These are phyloP conservation scores for Sinocyclocheilus anshuiensis DNA, from an alignment of 2,113 vertebrate species.

Conservation along the genomic window DNA sequence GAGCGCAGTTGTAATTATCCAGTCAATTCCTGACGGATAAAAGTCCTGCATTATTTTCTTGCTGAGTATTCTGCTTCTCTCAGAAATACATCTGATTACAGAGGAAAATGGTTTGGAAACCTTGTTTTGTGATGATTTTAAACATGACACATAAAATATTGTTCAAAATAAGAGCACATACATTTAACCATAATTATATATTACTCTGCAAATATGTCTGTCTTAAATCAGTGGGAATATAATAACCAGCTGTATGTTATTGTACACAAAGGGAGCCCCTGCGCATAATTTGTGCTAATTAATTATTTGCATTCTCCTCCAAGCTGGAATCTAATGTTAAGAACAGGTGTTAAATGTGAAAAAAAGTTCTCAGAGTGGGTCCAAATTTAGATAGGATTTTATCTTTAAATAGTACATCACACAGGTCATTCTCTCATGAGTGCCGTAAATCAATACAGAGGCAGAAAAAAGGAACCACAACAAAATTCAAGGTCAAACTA, in stretches of 20 bases:
- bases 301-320: constrained; percentile 48
- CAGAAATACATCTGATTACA: background rate
- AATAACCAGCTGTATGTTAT: constrained; percentile 30
- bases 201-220: background rate
- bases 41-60: background rate
- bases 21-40: background rate
- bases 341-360: constrained; percentile 25
- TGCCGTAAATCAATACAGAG: background rate
- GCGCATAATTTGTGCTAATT: constrained; percentile 23
- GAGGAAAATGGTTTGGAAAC: background rate
- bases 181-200: background rate
- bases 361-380: background rate
- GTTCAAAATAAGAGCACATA: background rate
- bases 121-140: background rate
- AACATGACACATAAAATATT: background rate
- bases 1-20: background rate
- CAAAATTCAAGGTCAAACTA: background rate
- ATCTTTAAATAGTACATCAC: background rate
- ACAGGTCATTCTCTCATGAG: background rate
- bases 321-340: constrained; percentile 34
- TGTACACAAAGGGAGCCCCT: constrained; percentile 1
- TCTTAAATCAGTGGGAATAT: constrained; percentile 27
- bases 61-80: background rate
- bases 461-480: background rate
- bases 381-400: background rate